These are phyloP conservation scores for Poeciliopsis turrubarensis DNA, from an alignment of 2,113 vertebrate species.

Conservation along the genomic window DNA sequence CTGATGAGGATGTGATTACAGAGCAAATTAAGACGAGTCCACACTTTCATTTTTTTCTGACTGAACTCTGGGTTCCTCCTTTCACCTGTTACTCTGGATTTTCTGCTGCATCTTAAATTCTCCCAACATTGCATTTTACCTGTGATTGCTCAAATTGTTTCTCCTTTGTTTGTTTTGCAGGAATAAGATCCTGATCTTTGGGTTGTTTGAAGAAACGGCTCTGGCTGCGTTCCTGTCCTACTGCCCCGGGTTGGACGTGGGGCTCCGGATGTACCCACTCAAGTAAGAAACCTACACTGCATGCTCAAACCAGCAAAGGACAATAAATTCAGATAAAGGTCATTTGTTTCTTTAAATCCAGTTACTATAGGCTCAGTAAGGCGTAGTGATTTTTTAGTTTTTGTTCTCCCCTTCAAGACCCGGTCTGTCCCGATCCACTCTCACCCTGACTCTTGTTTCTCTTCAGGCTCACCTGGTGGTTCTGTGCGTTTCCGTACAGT, in stretches of 20 bases:
- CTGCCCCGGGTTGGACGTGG: slow-evolving; percentile 81
- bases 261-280: slow-evolving; percentile 82
- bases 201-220: slow-evolving; percentile 81
- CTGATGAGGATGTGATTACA: too few relatives aligned
- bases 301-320: too few relatives aligned
- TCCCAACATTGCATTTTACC: too few relatives aligned
- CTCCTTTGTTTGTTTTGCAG: slow-evolving; percentile 47
- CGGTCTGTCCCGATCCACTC: not conserved
- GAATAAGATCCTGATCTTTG: slow-evolving; percentile 84
- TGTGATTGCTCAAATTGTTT: not conserved
- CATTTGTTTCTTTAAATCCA: too few relatives aligned
- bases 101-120: not conserved
- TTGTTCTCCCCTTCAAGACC: not conserved
- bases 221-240: slow-evolving; percentile 81
- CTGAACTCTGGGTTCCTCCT: fast-evolving
- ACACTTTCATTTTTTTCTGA: not conserved
- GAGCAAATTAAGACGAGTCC: too few relatives aligned
- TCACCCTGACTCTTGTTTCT: not conserved
- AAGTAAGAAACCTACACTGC: slow-evolving; percentile 67
- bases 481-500: slow-evolving; percentile 94
- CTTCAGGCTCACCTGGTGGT: slow-evolving; percentile 92
- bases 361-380: not conserved
- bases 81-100: not conserved
- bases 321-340: too few relatives aligned
- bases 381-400: not conserved